Percentiles rank a stretch among this genome's conserved stretches.
phyloP scores from a whole-genome alignment of 2,113 vertebrate species.

The Danionella cerebrum region DNA sequence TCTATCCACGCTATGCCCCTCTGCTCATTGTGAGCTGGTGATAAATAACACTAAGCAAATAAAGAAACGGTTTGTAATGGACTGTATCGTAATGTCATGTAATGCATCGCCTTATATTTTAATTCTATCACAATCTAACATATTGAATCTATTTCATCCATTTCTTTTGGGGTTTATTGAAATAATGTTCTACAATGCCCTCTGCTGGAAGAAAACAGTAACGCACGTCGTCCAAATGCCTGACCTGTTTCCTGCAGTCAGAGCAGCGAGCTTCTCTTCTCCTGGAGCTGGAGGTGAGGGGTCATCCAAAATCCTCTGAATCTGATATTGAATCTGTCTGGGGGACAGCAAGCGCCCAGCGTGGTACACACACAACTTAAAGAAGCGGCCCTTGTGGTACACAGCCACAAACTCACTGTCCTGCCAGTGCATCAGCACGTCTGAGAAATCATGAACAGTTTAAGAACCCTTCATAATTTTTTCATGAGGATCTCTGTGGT shows the following conservation, averaged over 20 bases:
- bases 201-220: background rate
- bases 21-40: too few relatives aligned
- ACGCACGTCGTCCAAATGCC: background rate
- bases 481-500: background rate
- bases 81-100: too few relatives aligned
- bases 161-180: too few relatives aligned
- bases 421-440: constrained; percentile 69
- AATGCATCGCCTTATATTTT: too few relatives aligned
- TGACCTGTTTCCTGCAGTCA: constrained; percentile 78
- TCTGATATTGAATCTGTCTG: constrained; percentile 74
- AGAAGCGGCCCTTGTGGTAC: constrained; percentile 76
- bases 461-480: background rate
- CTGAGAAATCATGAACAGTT: constrained; percentile 43
- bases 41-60: too few relatives aligned
- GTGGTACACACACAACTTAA: constrained; percentile 69
- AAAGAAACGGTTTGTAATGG: too few relatives aligned
- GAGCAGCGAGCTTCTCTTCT: constrained; percentile 75
- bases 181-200: background rate
- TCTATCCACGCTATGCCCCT: too few relatives aligned
- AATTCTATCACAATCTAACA: too few relatives aligned
- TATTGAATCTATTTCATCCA: too few relatives aligned
- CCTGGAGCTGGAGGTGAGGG: constrained; percentile 58
- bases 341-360: constrained; percentile 70
- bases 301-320: constrained; percentile 77
- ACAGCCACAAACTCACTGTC: constrained; percentile 78